Base-by-base conservation (phyloP, 2,113 vertebrate species). In the Plectropomus leopardus region DNA sequence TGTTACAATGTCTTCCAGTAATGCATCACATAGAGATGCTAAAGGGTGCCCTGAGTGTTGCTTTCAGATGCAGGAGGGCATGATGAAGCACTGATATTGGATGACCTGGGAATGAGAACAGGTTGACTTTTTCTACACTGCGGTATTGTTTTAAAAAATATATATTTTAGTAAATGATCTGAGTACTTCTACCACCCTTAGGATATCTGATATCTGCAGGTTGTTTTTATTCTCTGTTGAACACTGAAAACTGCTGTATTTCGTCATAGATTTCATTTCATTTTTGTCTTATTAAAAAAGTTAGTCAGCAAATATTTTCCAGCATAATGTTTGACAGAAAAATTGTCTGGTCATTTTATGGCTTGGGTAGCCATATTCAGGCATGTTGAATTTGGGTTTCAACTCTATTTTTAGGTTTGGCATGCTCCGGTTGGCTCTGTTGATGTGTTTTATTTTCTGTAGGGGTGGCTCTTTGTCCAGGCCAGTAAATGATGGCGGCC, bases 401-500 rank as follows among this genome's bases (percentile, higher is more conserved):
- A 45, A 51, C 47, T 57, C 34, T 78, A 81, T 78, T 76, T 80
- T 80, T 78, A 80, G 2, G 34, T 51, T 44, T 50, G 54, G 59
- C 26, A 23, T 8, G n/a, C 47, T 74, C 42, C 51, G 17, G 5
- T 10, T 19, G 24, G 28, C 55, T 77, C 23, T 32, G 77, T 57
- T 68, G 11, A 72, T 47, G 36, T 30, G 17, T 68, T 86, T 76
- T 87, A 64, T 54, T 72, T 83, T 60, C 71, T 30, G 45, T 60
- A 54, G 58, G 50, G 67, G 76, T 83, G 45, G 32, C 70, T 87
- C 21, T 78, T 83, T 16, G 16, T 79, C 21, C n/a, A 16, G 71
- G 74, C 76, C 84, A 83, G 86, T 92, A 90, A 93, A 94, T 73
- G 66, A 47, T 24, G 17, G 89, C 89, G 94, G 89, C 88, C 93